Evolutionary conservation across 1,140 invertebrate genomes (phyloP).

Genomic region (Cepaea nemoralis): DNA sequence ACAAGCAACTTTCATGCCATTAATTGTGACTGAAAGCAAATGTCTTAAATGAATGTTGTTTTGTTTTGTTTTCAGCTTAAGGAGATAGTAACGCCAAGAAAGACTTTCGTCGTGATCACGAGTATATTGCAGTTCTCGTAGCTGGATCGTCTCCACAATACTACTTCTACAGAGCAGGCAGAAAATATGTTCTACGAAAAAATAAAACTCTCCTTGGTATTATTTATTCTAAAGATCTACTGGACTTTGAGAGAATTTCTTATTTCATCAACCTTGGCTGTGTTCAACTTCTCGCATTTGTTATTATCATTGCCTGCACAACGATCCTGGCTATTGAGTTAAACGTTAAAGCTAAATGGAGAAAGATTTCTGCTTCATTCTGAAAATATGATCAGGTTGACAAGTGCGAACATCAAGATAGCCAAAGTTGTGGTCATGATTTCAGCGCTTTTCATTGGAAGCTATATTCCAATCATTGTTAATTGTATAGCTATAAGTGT

Average conservation of each 20-base stretch:
- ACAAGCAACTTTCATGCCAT: too few species aligned
- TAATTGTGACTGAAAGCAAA: too few species aligned
- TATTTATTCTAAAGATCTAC: too few species aligned
- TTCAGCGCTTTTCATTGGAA: background rate
- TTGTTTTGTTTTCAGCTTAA: background rate
- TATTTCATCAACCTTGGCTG: background rate
- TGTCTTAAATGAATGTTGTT: too few species aligned
- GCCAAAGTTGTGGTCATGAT: slow-evolving; percentile 11
- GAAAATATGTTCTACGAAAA: background rate
- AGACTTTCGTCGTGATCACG: background rate
- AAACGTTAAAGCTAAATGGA: background rate
- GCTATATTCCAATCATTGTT: slow-evolving; percentile 6
- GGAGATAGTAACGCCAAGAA: background rate
- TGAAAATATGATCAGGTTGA: background rate
- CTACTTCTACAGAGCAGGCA: background rate
- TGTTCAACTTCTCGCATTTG: background rate
- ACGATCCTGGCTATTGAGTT: background rate
- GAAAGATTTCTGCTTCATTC: background rate
- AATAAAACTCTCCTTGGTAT: slow-evolving; percentile 19
- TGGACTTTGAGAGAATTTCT: background rate
- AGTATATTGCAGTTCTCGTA: background rate
- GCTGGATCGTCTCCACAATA: background rate
- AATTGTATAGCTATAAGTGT: background rate
- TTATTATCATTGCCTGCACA: background rate
- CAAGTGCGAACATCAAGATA: background rate